phyloP scores from a whole-genome alignment of 2,888 invertebrate genomes.

The Lathronympha strigana region DNA sequence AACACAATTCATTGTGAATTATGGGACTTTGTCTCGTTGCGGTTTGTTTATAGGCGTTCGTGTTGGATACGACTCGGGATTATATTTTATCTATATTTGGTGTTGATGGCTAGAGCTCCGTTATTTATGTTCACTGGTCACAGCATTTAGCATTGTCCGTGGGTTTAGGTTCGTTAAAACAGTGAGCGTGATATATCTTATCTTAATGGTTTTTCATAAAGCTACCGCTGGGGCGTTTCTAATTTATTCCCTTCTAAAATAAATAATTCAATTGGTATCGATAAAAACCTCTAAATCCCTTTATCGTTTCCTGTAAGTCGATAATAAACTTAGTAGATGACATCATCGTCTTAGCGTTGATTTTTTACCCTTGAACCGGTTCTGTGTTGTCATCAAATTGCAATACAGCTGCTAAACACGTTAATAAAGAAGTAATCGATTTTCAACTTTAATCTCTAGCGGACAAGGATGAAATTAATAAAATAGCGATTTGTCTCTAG shows the following conservation, averaged over 20 bases:
- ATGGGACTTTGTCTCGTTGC: conserved; percentile 74
- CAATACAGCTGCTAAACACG: conserved; percentile 50
- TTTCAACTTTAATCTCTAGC: conserved; percentile 2
- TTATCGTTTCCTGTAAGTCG: conserved; percentile 37
- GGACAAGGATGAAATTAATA: conserved; percentile 11
- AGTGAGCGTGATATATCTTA: conserved; percentile 21
- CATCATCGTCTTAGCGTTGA: conserved; percentile 61
- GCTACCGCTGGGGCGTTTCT: conserved; percentile 8
- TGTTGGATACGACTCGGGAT: conserved; percentile 59
- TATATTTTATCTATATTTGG: conserved; percentile 57
- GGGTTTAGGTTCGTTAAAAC: conserved; percentile 25
- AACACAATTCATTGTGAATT: conserved; percentile 75
- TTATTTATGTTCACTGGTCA: conserved; percentile 44
- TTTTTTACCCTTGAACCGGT: conserved; percentile 61
- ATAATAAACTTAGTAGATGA: conserved; percentile 53
- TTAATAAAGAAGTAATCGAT: not conserved
- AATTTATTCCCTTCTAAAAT: not conserved
- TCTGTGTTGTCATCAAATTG: conserved; percentile 59
- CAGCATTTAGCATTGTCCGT: conserved; percentile 43
- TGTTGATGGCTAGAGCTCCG: conserved; percentile 49
- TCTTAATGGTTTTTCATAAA: conserved; percentile 7
- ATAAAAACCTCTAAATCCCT: conserved; percentile 19
- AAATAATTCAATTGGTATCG: conserved; percentile 21
- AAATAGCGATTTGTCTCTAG: conserved; percentile 42
- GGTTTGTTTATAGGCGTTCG: conserved; percentile 73